Base-by-base conservation (phyloP, 2,888 invertebrate genomes). In the Stenoptilia bipunctidactyla region DNA sequence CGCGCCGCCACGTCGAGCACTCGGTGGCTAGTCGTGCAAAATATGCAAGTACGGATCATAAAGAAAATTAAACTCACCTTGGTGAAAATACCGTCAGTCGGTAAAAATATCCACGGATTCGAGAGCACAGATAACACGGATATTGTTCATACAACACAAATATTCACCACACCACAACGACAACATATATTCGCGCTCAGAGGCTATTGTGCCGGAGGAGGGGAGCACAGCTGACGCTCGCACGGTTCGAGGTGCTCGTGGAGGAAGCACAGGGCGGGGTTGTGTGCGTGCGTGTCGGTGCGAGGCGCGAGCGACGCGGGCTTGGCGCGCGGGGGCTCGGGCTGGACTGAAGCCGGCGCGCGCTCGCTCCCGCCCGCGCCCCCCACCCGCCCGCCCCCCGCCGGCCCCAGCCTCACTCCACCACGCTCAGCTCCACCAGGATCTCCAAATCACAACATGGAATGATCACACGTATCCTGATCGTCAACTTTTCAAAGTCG, bases 161-260 rank as follows among this genome's bases (percentile, higher is more conserved):
- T 77, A 79, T 79, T 75, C 82, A 83, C 82, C 70, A 79, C 82
- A 82, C 82, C 74, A 82, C 3, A 76, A 80, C 74, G 80, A 82
- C 76, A 80, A 82, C 82, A 82, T 79, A 79, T 76, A 82, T 80
- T 20, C 20, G 3, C 8, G 3, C 4, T 20, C 20, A 8, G 20
- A 20, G 3, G 20, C 20, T n/a, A n/a, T n/a, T n/a, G n/a, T n/a
- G 3, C 4, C 20, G 20, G 20, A 8, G 8, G 20, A 3, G 20
- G 8, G 20, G 20, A 20, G 20, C 20, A n/a, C 30, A 30, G 30
- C 30, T 30, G 30, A 12, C 12, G 30, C n/a, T 4, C 25, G 25
- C 25, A 9, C n/a, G n/a, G n/a, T n/a, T n/a, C n/a, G n/a, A n/a
- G n/a, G n/a, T 6, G 25, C 9, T 5, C 5, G 25, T 25, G 25